Conservation (phyloP, 2,113 vertebrate species). For the Pomatorhinus ruficollis region DNA sequence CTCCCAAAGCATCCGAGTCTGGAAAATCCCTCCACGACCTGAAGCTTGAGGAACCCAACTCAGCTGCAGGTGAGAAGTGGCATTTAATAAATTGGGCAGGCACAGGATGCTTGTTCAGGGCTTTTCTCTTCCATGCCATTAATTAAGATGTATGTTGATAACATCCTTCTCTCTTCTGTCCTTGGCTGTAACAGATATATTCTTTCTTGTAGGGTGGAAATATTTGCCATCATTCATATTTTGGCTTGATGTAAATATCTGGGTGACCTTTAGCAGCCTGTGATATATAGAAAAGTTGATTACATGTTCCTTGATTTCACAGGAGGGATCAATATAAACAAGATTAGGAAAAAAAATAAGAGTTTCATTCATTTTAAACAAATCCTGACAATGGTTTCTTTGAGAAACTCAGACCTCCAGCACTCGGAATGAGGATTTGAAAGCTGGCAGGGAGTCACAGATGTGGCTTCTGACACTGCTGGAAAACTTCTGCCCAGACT, state of each 20-base stretch:
- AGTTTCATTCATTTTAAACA: background rate
- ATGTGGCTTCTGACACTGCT: background rate
- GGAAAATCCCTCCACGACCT: background rate
- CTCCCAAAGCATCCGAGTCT: background rate
- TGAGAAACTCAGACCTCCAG: background rate
- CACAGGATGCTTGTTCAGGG: background rate
- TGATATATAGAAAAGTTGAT: constrained; percentile 47
- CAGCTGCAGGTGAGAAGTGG: background rate
- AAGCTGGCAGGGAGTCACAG: background rate
- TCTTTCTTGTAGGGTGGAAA: background rate
- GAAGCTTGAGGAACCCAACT: background rate
- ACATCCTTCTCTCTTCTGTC: background rate
- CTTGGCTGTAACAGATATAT: background rate
- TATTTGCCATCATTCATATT: constrained; percentile 1
- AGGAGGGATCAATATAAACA: constrained; percentile 3
- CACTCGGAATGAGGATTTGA: background rate
- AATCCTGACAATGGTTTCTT: background rate
- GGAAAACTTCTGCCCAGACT: background rate
- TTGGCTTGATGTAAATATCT: background rate
- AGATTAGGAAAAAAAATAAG: background rate
- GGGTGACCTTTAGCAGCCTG: constrained; percentile 43
- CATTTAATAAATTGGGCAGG: background rate
- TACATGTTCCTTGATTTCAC: constrained; percentile 1
- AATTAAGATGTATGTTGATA: background rate
- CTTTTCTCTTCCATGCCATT: background rate